Conservation (phyloP, 2,888 invertebrate genomes). For the Dinocampus coccinellae region DNA sequence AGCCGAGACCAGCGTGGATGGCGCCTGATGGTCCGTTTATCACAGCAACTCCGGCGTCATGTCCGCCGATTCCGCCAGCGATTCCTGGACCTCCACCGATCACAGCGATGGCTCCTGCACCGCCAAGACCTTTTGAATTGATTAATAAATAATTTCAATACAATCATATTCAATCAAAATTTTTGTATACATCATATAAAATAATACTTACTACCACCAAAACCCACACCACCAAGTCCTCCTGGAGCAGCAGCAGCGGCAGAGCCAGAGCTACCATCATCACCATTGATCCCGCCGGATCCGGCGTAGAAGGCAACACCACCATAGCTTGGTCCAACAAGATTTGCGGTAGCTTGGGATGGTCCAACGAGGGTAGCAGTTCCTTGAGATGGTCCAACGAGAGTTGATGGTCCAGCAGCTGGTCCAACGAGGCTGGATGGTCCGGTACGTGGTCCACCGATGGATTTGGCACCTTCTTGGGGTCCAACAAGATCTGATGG, state of each 20-base stretch:
- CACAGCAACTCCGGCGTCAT: conserved; percentile 68
- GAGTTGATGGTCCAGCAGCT: conserved; percentile 66
- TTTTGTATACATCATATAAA: no score
- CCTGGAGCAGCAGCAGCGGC: conserved; percentile 67
- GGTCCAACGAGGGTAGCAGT: conserved; percentile 67
- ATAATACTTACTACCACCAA: conserved; percentile 39
- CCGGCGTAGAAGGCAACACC: conserved; percentile 67
- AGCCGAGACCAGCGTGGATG: conserved; percentile 69
- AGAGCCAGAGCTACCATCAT: conserved; percentile 67
- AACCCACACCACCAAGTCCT: conserved; percentile 47
- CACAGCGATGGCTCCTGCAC: conserved; percentile 67
- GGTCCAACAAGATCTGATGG: conserved; percentile 68
- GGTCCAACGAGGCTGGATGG: conserved; percentile 66
- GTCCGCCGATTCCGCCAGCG: conserved; percentile 66
- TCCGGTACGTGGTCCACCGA: conserved; percentile 68
- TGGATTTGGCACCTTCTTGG: conserved; percentile 67
- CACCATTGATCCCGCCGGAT: conserved; percentile 68
- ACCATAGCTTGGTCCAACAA: conserved; percentile 67
- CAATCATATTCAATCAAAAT: no score
- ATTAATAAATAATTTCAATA: neutral
- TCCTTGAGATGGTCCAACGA: conserved; percentile 66
- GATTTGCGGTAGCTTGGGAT: conserved; percentile 66
- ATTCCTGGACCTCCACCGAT: conserved; percentile 64
- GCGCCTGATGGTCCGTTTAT: conserved; percentile 69
- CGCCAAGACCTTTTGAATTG: conserved; percentile 43